Conservation (phyloP, 2,113 vertebrate genomes). For the Tupaia tana region DNA sequence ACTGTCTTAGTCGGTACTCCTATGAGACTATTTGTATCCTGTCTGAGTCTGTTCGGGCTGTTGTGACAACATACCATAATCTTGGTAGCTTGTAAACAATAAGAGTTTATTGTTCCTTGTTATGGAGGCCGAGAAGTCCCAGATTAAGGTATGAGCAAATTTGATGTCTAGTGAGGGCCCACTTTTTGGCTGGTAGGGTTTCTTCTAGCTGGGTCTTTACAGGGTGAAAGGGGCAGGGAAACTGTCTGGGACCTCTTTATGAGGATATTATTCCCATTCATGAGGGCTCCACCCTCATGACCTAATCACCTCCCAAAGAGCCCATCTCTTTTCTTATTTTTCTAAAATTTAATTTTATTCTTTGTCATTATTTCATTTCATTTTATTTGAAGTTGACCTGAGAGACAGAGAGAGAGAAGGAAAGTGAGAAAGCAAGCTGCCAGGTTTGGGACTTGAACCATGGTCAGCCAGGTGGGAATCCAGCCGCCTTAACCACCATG, state of each 20-base stretch:
- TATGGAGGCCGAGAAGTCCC: not conserved
- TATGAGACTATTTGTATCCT: not conserved
- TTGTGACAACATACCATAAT: not conserved
- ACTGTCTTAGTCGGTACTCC: not conserved
- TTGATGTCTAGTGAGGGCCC: not conserved
- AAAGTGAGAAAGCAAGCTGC: too few relatives aligned
- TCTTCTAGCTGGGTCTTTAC: not conserved
- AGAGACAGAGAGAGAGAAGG: too few relatives aligned
- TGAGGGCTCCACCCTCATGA: not conserved
- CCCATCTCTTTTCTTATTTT: too few relatives aligned
- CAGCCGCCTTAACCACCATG: too few relatives aligned
- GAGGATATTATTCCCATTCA: not conserved
- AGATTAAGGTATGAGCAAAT: not conserved
- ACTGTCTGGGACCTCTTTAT: not conserved
- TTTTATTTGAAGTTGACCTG: too few relatives aligned
- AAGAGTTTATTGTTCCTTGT: not conserved
- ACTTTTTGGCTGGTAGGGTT: not conserved
- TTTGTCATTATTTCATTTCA: too few relatives aligned
- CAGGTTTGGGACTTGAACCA: too few relatives aligned
- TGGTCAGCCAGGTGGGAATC: too few relatives aligned
- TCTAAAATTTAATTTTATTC: too few relatives aligned
- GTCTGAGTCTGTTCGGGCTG: not conserved
- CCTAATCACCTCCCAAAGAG: not conserved
- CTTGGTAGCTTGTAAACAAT: not conserved
- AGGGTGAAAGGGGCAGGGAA: not conserved